A percentile compares a stretch with the other conserved stretches of the same genome.
phyloP scores from a whole-genome alignment of 2,888 invertebrate genomes.

The Lissonota sp. region DNA sequence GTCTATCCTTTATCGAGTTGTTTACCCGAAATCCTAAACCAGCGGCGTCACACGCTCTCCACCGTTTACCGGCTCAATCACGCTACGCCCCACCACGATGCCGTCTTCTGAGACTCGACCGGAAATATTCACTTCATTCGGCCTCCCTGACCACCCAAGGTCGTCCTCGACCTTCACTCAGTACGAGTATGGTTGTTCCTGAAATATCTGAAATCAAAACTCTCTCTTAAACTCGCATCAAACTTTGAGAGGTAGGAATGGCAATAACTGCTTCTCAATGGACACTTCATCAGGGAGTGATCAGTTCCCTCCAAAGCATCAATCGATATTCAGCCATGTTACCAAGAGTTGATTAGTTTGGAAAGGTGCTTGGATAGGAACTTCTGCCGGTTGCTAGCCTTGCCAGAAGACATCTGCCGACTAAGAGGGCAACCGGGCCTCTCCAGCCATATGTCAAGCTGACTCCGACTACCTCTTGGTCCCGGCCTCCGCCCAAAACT shows the following conservation, averaged over 20 bases:
- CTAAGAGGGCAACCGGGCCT: constrained; percentile 10
- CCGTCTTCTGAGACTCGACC: too few species aligned
- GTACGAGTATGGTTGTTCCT: background rate
- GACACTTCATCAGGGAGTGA: constrained; percentile 6
- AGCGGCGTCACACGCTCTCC: too few species aligned
- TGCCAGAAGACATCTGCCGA: constrained; percentile 5
- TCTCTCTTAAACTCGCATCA: background rate
- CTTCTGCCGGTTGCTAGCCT: constrained; percentile 13
- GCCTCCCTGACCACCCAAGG: background rate
- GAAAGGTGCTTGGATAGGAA: background rate
- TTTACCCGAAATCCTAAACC: too few species aligned
- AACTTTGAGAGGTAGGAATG: background rate
- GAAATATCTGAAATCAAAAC: background rate
- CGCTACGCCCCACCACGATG: too few species aligned
- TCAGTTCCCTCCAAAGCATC: constrained; percentile 10
- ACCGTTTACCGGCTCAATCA: too few species aligned
- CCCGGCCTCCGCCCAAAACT: constrained; percentile 25
- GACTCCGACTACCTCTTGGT: constrained; percentile 20
- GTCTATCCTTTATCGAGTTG: too few species aligned
- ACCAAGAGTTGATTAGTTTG: constrained; percentile 15
- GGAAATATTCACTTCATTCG: too few species aligned
- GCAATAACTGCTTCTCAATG: background rate
- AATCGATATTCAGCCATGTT: background rate
- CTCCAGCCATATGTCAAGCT: background rate
- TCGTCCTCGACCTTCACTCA: constrained; percentile 2